Percentiles rank a stretch among this genome's conserved stretches.
Conservation (phyloP, 2,888 invertebrate genomes). For the Rapana venosa region DNA sequence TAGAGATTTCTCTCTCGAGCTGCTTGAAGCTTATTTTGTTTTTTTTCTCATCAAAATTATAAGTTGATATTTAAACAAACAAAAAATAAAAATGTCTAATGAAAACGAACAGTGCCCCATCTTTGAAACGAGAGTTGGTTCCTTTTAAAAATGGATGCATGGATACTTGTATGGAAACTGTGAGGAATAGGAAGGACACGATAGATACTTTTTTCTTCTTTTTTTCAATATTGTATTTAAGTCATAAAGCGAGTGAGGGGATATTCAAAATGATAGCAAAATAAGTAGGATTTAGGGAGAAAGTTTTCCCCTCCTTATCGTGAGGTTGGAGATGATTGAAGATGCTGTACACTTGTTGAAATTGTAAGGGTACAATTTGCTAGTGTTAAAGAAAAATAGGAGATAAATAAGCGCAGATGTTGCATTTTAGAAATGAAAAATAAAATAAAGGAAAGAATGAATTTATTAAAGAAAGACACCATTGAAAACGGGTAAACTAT, state of each 20-base stretch:
- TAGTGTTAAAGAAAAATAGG: no score
- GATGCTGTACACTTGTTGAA: no score
- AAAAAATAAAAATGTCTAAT: not conserved
- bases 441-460: not conserved
- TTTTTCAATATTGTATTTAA: not conserved
- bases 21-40: not conserved
- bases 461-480: not conserved
- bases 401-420: not conserved
- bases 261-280: not conserved
- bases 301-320: no score
- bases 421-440: not conserved
- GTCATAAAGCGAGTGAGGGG: not conserved
- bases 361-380: no score
- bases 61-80: no score
- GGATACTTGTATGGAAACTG: conserved; percentile 53
- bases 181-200: not conserved
- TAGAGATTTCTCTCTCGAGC: not conserved
- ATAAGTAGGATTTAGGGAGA: not conserved
- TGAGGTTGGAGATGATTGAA: no score
- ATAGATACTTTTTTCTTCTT: not conserved
- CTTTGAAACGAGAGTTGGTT: not conserved
- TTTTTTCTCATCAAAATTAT: not conserved
- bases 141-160: conserved; percentile 60
- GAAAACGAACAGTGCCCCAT: not conserved
- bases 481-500: no score